Evolutionary conservation across 2,113 vertebrate genomes (phyloP).

Genomic region (Corythornis madagascariensis): DNA sequence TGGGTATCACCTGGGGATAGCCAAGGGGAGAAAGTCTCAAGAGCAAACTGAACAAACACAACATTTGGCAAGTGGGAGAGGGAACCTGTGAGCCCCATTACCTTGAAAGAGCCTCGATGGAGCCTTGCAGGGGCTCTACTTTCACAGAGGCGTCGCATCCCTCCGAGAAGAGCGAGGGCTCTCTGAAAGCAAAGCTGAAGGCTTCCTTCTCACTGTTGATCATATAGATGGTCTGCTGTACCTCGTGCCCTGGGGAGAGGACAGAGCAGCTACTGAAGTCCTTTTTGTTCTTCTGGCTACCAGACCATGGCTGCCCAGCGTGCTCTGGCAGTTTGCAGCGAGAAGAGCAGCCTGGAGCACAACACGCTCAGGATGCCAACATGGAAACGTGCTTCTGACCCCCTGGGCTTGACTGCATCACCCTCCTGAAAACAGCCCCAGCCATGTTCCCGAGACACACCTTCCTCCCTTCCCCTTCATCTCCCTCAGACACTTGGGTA

Average conservation of each 20-base stretch:
- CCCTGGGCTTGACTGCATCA: neutral
- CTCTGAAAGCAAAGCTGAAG: conserved; percentile 79
- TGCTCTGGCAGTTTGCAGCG: accelerated
- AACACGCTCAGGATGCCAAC: neutral
- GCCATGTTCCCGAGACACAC: neutral
- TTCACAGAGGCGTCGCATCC: conserved; percentile 70
- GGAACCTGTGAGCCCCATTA: conserved; percentile 12
- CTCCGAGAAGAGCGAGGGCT: conserved; percentile 80
- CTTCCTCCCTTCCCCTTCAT: neutral
- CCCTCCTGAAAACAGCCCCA: neutral
- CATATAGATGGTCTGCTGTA: conserved; percentile 70
- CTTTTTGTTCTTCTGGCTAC: neutral
- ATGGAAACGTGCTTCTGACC: neutral
- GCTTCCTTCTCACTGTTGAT: conserved; percentile 82
- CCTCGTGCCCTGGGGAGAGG: conserved; percentile 67
- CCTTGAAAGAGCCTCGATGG: conserved; percentile 79
- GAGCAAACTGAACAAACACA: neutral
- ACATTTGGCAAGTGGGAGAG: neutral
- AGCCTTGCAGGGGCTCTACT: conserved; percentile 82
- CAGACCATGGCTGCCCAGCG: too few species aligned
- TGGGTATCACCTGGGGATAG: neutral
- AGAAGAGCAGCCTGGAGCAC: neutral
- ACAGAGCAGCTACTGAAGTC: neutral
- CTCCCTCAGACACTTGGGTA: neutral
- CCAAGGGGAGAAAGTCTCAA: neutral